These are phyloP conservation scores for Crotalus helleri DNA, from an alignment of 2,113 vertebrate species.

Conservation along the genomic window DNA sequence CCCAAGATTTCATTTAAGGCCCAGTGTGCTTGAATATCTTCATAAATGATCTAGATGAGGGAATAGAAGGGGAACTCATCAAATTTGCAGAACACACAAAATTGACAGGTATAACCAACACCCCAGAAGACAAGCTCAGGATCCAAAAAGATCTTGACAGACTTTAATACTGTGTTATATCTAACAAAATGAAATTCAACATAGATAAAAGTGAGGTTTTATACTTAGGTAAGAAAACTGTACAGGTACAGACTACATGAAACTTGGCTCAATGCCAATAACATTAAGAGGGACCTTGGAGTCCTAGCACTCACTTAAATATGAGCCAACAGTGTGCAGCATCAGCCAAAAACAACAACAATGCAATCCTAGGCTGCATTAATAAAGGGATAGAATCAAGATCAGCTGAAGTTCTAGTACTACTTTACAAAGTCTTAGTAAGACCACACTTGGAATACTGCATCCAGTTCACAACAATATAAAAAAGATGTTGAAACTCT, in stretches of 20 bases:
- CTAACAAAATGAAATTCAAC: neutral
- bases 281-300: neutral
- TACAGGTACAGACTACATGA: neutral
- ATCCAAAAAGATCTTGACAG: neutral
- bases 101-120: neutral
- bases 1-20: neutral
- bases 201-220: neutral
- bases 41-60: neutral
- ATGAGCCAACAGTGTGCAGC: neutral
- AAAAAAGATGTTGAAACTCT: neutral
- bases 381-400: neutral
- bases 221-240: neutral
- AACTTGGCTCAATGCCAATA: neutral
- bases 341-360: neutral
- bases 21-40: neutral
- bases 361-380: neutral
- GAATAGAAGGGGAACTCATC: neutral
- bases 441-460: neutral
- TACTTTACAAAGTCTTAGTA: neutral
- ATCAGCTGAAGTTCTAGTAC: neutral
- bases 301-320: neutral
- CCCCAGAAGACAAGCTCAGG: neutral
- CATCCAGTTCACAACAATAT: neutral
- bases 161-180: neutral
- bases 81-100: neutral